Evolutionary conservation across 2,888 invertebrate species (phyloP).

Genomic region (Rhabditophanes sp.): DNA sequence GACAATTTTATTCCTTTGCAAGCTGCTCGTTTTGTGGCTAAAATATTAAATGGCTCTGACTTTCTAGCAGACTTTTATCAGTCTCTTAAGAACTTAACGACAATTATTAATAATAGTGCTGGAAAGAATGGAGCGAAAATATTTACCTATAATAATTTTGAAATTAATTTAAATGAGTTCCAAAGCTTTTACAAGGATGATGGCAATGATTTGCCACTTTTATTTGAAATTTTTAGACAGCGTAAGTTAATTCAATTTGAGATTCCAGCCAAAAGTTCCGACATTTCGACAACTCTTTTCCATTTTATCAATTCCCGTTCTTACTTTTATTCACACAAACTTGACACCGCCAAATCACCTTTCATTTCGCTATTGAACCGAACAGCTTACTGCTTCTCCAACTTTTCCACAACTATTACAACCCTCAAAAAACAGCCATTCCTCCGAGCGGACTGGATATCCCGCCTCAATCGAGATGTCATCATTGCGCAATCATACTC

Average conservation of each 20-base stretch:
- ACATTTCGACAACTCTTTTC: constrained; percentile 1
- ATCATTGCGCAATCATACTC: constrained; percentile 30
- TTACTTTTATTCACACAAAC: constrained; percentile 2
- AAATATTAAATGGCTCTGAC: constrained; percentile 6
- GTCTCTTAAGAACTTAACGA: too few species aligned
- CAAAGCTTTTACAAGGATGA: constrained; percentile 19
- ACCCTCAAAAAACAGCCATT: constrained; percentile 20
- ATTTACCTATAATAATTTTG: constrained; percentile 19
- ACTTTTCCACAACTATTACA: too few species aligned
- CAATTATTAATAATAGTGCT: too few species aligned
- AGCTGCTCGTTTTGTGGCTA: constrained; percentile 6
- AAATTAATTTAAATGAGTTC: constrained; percentile 23
- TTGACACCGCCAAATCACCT: neutral
- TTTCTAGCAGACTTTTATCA: constrained; percentile 5
- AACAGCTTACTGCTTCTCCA: too few species aligned
- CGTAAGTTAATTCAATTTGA: constrained; percentile 23
- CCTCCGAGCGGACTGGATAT: constrained; percentile 28
- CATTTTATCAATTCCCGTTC: constrained; percentile 7
- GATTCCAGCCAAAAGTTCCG: constrained; percentile 7
- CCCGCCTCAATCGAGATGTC: constrained; percentile 22
- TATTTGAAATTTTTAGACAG: constrained; percentile 26
- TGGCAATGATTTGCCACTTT: constrained; percentile 20
- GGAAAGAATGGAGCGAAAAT: constrained; percentile 15
- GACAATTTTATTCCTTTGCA: constrained; percentile 7
- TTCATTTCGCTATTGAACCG: neutral